Conservation (phyloP, 1,140 invertebrate genomes). For the Euglossa dilemma region DNA sequence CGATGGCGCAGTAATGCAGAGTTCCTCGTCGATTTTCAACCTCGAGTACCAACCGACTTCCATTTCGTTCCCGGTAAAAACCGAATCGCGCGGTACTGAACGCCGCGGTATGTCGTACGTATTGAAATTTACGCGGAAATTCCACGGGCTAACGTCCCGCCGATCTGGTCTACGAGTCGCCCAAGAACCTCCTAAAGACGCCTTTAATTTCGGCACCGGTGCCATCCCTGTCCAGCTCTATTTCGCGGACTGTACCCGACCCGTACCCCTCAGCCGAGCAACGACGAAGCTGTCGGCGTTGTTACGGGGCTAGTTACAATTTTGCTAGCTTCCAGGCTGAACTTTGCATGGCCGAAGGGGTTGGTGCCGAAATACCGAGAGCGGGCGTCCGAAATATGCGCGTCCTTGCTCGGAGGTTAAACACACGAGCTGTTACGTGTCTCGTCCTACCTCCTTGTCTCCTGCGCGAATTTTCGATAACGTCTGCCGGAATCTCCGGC, state of each 20-base stretch:
- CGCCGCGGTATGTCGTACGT: background rate
- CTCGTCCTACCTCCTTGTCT: conserved; percentile 17
- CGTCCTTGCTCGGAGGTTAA: conserved; percentile 49
- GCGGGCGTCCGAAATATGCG: conserved; percentile 54
- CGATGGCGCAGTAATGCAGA: background rate
- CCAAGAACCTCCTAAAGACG: conserved; percentile 60
- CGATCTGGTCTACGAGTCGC: conserved; percentile 59
- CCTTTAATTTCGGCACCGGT: conserved; percentile 44
- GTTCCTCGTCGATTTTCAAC: background rate
- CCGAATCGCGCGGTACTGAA: background rate
- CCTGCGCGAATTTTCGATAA: conserved; percentile 64
- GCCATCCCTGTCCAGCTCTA: background rate
- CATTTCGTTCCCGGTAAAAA: background rate
- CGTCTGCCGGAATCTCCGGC: conserved; percentile 5
- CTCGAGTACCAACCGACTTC: background rate
- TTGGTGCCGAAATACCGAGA: conserved; percentile 71
- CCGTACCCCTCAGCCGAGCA: background rate
- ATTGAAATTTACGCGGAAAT: conserved; percentile 68
- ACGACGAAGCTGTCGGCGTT: conserved; percentile 50
- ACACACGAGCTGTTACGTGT: conserved; percentile 47
- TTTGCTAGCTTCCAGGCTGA: conserved; percentile 40
- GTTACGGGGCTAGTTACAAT: conserved; percentile 47
- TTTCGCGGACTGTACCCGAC: conserved; percentile 17
- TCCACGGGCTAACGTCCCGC: conserved; percentile 65
- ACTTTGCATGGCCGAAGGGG: conserved; percentile 72